A percentile compares a stretch with the other conserved stretches of the same genome.
Conservation (phyloP, 2,797 vertebrate species). For the Vipera ursinii region DNA sequence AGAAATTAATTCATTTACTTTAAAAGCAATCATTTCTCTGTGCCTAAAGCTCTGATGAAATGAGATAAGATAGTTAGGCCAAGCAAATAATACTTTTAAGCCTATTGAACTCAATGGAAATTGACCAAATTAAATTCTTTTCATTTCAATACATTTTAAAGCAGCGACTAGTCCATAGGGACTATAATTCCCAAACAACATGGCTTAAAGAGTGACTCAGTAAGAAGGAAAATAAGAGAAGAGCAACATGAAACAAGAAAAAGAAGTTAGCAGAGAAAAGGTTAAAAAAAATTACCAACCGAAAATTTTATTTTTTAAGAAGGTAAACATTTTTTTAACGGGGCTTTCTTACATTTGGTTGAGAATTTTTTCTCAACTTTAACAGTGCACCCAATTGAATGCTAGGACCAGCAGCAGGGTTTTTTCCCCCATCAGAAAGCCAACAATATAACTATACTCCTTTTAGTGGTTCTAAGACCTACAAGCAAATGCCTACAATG, state of each 20-base stretch:
- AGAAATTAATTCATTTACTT: not conserved
- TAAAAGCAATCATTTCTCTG: not conserved
- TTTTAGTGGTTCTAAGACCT: constrained; percentile 14
- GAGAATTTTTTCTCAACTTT: not conserved
- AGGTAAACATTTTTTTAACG: not conserved
- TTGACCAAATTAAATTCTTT: not conserved
- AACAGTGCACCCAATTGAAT: not conserved
- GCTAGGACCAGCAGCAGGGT: not conserved
- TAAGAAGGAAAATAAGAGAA: not conserved
- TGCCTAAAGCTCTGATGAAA: not conserved
- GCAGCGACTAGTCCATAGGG: not conserved
- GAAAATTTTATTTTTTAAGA: not conserved
- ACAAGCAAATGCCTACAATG: constrained; percentile 28
- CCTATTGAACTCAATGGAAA: not conserved
- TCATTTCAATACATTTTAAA: not conserved
- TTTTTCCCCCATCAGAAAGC: not conserved
- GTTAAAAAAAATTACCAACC: not conserved
- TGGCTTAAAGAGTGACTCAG: not conserved
- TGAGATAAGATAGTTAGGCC: not conserved
- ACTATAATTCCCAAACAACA: not conserved
- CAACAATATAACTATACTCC: constrained; percentile 1
- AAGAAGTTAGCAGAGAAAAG: not conserved
- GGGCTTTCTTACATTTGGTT: not conserved
- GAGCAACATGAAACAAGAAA: not conserved
- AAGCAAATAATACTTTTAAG: not conserved